Evolutionary conservation across 2,888 invertebrate genomes (phyloP).

Genomic region (Athetis lepigone): DNA sequence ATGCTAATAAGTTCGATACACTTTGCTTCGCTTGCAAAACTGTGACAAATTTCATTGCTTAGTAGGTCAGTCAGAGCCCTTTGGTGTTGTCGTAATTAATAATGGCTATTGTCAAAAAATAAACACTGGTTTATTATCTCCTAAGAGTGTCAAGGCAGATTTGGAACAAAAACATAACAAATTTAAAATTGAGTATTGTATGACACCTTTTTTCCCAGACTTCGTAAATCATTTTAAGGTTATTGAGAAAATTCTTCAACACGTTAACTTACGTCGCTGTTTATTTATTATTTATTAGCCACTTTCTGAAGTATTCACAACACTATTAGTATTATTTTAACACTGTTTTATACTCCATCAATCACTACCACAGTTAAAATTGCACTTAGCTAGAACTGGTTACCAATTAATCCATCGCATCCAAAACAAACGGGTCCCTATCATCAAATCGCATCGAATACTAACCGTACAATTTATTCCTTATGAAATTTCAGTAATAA

Average conservation of each 20-base stretch:
- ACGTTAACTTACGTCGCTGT: neutral
- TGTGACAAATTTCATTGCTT: conserved; percentile 62
- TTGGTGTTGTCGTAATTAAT: conserved; percentile 40
- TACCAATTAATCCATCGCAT: conserved; percentile 30
- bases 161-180: conserved; percentile 12
- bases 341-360: conserved; percentile 5
- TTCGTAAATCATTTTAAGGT: conserved; percentile 24
- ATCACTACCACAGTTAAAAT: conserved; percentile 33
- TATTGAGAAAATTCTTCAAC: neutral
- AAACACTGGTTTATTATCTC: conserved; percentile 1
- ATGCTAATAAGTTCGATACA: conserved; percentile 69
- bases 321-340: neutral
- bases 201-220: conserved; percentile 26
- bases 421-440: conserved; percentile 23
- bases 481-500: conserved; percentile 43
- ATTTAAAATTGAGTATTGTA: conserved; percentile 19
- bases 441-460: conserved; percentile 37
- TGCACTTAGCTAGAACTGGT: conserved; percentile 32
- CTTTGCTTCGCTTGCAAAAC: conserved; percentile 65
- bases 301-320: neutral
- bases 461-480: conserved; percentile 31
- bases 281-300: neutral
- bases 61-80: conserved; percentile 31
- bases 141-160: conserved; percentile 42
- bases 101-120: conserved; percentile 29